Evolutionary conservation across 2,888 invertebrate genomes (phyloP).

Genomic region (Nysson spinosus): DNA sequence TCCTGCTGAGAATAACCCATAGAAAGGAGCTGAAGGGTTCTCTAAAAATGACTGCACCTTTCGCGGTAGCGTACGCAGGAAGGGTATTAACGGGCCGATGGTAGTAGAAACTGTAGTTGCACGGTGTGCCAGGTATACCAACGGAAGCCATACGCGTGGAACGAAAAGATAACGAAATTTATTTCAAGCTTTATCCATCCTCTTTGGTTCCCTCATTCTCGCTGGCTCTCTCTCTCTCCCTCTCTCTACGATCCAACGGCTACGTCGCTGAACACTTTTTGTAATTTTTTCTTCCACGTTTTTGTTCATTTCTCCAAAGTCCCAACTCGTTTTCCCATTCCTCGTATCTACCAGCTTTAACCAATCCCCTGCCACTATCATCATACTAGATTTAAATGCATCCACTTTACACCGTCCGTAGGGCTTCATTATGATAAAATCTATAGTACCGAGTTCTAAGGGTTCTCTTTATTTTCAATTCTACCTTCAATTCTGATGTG

Average conservation of each 20-base stretch:
- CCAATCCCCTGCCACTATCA: constrained; percentile 27
- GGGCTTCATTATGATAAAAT: constrained; percentile 57
- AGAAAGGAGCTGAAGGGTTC: constrained; percentile 50
- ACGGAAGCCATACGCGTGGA: constrained; percentile 71
- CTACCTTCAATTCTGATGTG: too few relatives aligned
- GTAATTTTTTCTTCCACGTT: constrained; percentile 13
- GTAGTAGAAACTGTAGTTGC: constrained; percentile 23
- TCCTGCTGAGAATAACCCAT: constrained; percentile 49
- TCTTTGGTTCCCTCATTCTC: constrained; percentile 39
- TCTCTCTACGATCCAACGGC: constrained; percentile 32
- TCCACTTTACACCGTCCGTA: constrained; percentile 33
- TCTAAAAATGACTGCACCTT: constrained; percentile 55
- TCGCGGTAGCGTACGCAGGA: constrained; percentile 29
- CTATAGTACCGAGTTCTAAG: too few relatives aligned
- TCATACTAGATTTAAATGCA: constrained; percentile 55
- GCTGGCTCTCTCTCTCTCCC: not conserved
- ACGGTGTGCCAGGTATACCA: constrained; percentile 25
- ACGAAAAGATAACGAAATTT: constrained; percentile 76
- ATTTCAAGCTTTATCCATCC: constrained; percentile 72
- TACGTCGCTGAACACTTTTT: constrained; percentile 42
- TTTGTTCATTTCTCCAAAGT: constrained; percentile 1
- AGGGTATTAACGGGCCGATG: constrained; percentile 50
- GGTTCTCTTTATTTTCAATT: constrained; percentile 8
- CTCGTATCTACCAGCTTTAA: constrained; percentile 7
- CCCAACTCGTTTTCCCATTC: constrained; percentile 11